A percentile compares a stretch with the other conserved stretches of the same genome.
Evolutionary conservation across 2,888 invertebrate species (phyloP).

Genomic region (Phengaris arion): DNA sequence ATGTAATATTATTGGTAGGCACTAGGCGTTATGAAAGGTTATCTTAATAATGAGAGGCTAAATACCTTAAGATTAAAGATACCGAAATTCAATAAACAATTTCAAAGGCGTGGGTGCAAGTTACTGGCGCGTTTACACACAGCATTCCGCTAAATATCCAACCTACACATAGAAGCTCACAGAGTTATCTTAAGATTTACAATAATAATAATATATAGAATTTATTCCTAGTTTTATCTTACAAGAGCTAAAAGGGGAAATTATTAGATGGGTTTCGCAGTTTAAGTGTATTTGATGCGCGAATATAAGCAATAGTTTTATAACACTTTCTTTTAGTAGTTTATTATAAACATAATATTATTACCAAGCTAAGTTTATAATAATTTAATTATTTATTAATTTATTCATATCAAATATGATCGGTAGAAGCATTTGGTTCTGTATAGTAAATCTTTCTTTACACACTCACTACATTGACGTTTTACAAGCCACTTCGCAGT

Average conservation of each 20-base stretch:
- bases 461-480: no score
- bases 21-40: conserved; percentile 12
- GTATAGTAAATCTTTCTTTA: no score
- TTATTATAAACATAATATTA: neutral
- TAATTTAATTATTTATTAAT: no score
- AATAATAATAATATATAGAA: conserved; percentile 20
- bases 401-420: no score
- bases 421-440: no score
- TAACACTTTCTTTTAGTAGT: conserved; percentile 20
- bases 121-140: conserved; percentile 5
- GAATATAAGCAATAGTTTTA: neutral
- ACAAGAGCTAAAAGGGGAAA: conserved; percentile 13
- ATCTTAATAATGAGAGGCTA: conserved; percentile 16
- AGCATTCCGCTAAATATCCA: conserved; percentile 16
- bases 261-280: conserved; percentile 1
- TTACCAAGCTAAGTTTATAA: neutral
- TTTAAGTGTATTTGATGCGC: conserved; percentile 13
- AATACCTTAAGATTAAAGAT: conserved; percentile 17
- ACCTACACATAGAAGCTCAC: conserved; percentile 15
- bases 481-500: no score
- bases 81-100: conserved; percentile 6
- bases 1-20: neutral
- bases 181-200: conserved; percentile 7
- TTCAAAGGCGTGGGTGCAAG: conserved; percentile 17
- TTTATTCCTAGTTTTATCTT: conserved; percentile 15